A percentile compares a stretch with the other conserved stretches of the same genome.
Evolutionary conservation across 2,113 vertebrate species (phyloP).

Genomic region (Cephalophus harveyi): DNA sequence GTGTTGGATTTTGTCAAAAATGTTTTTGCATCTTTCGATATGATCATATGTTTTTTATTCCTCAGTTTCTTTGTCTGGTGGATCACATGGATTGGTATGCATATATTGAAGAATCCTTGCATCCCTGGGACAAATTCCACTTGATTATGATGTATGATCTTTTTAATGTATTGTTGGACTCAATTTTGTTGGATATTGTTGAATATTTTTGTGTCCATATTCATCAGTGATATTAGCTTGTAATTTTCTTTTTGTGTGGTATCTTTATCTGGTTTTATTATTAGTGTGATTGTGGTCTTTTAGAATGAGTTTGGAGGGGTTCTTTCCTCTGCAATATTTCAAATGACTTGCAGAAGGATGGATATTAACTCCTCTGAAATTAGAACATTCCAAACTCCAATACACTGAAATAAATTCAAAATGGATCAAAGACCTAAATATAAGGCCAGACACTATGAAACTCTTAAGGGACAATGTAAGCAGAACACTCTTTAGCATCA

Average conservation of each 20-base stretch:
- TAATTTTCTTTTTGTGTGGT: background rate
- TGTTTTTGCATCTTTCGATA: background rate
- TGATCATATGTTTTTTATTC: background rate
- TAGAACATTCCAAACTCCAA: too few relatives aligned
- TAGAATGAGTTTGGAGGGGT: background rate
- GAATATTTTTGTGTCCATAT: background rate
- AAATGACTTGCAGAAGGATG: too few relatives aligned
- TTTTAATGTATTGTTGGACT: background rate
- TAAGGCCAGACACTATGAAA: too few relatives aligned
- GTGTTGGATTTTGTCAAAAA: background rate
- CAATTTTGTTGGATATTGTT: background rate
- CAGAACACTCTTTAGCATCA: too few relatives aligned
- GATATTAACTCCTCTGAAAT: too few relatives aligned
- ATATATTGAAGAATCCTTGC: background rate
- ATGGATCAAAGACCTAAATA: too few relatives aligned
- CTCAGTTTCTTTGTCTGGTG: background rate
- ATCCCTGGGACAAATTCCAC: background rate
- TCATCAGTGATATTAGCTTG: background rate
- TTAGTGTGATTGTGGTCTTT: background rate
- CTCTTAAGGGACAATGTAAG: too few relatives aligned
- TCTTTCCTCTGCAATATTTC: background rate
- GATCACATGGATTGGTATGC: background rate
- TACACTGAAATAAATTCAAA: too few relatives aligned
- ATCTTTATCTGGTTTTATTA: background rate
- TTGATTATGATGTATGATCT: background rate